Evolutionary conservation across 2,888 invertebrate species (phyloP).

Genomic region (Saturnia pavonia): DNA sequence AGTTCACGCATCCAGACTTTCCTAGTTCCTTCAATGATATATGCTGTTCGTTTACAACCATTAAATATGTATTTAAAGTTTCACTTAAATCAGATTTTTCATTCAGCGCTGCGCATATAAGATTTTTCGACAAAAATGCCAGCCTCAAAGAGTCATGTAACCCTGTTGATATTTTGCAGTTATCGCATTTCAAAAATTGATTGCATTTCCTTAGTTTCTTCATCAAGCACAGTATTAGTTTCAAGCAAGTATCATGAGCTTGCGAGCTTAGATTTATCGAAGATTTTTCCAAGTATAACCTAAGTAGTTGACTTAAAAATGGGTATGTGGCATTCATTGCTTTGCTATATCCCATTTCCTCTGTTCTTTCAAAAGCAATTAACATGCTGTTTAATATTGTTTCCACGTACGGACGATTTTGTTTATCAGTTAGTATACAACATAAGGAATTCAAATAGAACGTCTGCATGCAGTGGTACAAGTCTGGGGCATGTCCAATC

Average conservation of each 20-base stretch:
- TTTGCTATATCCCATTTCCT: conserved; percentile 50
- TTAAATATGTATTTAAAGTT: conserved; percentile 38
- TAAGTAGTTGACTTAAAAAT: conserved; percentile 57
- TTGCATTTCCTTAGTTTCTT: conserved; percentile 43
- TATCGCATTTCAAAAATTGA: conserved; percentile 65
- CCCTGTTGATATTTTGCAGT: conserved; percentile 54
- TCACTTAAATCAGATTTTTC: conserved; percentile 39
- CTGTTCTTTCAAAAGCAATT: conserved; percentile 49
- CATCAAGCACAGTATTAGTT: conserved; percentile 51
- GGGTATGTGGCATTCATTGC: conserved; percentile 55
- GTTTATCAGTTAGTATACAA: conserved; percentile 47
- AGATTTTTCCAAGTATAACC: conserved; percentile 45
- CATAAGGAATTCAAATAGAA: conserved; percentile 59
- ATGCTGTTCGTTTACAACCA: conserved; percentile 51
- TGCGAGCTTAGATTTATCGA: conserved; percentile 25
- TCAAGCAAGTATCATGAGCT: conserved; percentile 47
- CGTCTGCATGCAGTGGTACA: conserved; percentile 61
- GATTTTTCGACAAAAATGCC: conserved; percentile 54
- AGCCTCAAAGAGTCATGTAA: conserved; percentile 63
- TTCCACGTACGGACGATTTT: conserved; percentile 37
- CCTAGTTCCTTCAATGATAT: conserved; percentile 47
- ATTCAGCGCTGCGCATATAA: conserved; percentile 43
- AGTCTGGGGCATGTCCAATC: conserved; percentile 48
- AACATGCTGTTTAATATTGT: conserved; percentile 49
- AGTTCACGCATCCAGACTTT: conserved; percentile 50